Conservation (phyloP, 2,797 vertebrate genomes). For the Sebastes trivittatus region DNA sequence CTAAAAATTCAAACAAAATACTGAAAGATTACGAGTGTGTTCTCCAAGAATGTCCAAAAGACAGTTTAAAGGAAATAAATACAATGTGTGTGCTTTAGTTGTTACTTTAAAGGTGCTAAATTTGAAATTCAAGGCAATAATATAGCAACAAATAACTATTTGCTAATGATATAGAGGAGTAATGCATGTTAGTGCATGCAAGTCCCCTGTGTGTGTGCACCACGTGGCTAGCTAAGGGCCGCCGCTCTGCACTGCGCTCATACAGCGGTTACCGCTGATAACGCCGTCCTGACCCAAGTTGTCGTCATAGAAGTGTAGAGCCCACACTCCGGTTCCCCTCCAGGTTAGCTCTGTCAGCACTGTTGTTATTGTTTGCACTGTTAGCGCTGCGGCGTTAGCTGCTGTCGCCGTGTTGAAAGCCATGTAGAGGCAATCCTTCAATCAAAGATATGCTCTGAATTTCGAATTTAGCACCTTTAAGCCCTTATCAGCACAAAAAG, state of each 20-base stretch:
- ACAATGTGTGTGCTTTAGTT: not conserved
- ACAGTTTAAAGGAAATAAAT: not conserved
- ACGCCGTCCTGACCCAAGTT: not conserved
- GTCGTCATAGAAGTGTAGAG: too few relatives aligned
- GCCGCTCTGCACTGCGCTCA: too few relatives aligned
- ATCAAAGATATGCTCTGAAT: not conserved
- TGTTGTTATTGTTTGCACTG: not conserved
- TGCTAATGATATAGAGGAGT: not conserved
- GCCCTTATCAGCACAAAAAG: not conserved
- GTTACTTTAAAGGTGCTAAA: not conserved
- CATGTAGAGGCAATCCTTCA: not conserved
- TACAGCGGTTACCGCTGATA: not conserved
- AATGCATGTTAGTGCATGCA: not conserved
- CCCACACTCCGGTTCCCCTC: not conserved
- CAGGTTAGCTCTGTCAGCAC: not conserved
- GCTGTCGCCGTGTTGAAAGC: not conserved
- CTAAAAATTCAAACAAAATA: not conserved
- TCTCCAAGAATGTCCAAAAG: not conserved
- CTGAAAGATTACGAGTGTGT: not conserved
- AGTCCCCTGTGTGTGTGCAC: not conserved
- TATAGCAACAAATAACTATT: not conserved
- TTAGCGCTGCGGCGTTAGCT: not conserved
- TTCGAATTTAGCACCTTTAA: not conserved
- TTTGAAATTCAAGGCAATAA: not conserved
- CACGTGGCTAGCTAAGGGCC: too few relatives aligned